Evolutionary conservation across 2,888 invertebrate species (phyloP), one percentile per base, ranked within the genome.

Genomic region (Perithous albicinctus): DNA sequence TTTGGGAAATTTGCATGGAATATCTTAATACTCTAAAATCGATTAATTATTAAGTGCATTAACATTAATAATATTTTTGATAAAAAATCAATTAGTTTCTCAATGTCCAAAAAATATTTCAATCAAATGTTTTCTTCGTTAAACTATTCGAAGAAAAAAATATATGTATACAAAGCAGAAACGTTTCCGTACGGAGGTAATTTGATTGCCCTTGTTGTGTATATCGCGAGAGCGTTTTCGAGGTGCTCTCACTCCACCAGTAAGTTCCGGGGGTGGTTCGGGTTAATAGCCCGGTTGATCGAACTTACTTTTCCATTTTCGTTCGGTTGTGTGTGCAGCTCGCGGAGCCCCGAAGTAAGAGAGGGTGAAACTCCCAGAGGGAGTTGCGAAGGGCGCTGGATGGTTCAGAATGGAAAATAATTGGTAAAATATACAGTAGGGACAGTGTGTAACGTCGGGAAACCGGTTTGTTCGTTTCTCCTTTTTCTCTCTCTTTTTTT

Each of bases 281-380:
- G 75, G 76, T 80, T 83, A 83, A 83, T 83, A 78, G 83, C 74
- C 72, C 80, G 56, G 72, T 80, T 78, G 80, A 78, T 83, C 83
- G 77, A 83, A 83, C 80, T 78, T 83, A 78, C 72, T 75, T 80
- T 83, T 80, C 78, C 78, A 78, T 83, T 77, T 78, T 81, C 78
- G 75, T 82, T 75, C 41, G 48, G 70, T 75, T 72, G 8, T 51
- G 46, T 46, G 41, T 54, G 51, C 32, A 63, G 26, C 15, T 8
- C 48, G 38, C 20, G 26, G 48, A 10, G 23, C 12, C 12, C 56
- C 26, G n/a, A n/a, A n/a, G n/a, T n/a, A 64, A 43, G 56, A 15
- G 51, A 26, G 48, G 32, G 20, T 20, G 73, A 43, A 29, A 23
- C 23, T 66, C 67, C 75, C 54, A 56, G 41, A 56, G 64, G 69